Evolutionary conservation across 2,888 invertebrate species (phyloP).

Genomic region (Liposcelis brunnea): DNA sequence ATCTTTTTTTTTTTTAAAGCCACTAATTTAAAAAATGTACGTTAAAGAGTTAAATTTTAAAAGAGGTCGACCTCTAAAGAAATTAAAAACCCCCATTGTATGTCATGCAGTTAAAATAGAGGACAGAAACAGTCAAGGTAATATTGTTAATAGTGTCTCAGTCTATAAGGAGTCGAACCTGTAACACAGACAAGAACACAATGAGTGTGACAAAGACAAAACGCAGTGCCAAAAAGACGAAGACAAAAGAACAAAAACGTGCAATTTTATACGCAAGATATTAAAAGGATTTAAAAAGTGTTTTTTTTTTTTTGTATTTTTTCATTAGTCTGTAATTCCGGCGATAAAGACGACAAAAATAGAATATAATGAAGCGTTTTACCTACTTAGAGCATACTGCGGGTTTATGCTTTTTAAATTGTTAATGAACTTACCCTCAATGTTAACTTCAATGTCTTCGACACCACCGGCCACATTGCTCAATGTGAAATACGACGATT

Average conservation of each 20-base stretch:
- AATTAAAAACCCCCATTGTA: too few relatives aligned
- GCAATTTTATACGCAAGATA: background rate
- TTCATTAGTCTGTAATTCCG: background rate
- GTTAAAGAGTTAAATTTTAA: too few relatives aligned
- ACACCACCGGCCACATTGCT: constrained; percentile 55
- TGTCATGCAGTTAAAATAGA: constrained; percentile 18
- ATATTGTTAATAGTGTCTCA: constrained; percentile 31
- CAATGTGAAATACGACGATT: constrained; percentile 33
- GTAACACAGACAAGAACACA: constrained; percentile 27
- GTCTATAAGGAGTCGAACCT: constrained; percentile 33
- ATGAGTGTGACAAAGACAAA: background rate
- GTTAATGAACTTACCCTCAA: constrained; percentile 58
- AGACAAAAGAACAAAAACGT: background rate
- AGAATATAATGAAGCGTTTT: constrained; percentile 7
- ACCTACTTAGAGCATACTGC: background rate
- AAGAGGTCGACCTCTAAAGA: too few relatives aligned
- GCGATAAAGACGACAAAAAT: constrained; percentile 11
- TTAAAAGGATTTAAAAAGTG: constrained; percentile 1
- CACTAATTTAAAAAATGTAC: too few relatives aligned
- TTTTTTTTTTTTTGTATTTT: background rate
- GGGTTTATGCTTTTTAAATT: constrained; percentile 3
- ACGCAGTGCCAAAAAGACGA: background rate
- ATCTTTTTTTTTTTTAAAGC: too few relatives aligned
- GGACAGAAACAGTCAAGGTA: constrained; percentile 17
- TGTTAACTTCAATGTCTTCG: constrained; percentile 89